Evolutionary conservation across 2,113 vertebrate species (phyloP), one percentile per base, ranked within the genome.

Genomic region (Dendropsophus ebraccatus): DNA sequence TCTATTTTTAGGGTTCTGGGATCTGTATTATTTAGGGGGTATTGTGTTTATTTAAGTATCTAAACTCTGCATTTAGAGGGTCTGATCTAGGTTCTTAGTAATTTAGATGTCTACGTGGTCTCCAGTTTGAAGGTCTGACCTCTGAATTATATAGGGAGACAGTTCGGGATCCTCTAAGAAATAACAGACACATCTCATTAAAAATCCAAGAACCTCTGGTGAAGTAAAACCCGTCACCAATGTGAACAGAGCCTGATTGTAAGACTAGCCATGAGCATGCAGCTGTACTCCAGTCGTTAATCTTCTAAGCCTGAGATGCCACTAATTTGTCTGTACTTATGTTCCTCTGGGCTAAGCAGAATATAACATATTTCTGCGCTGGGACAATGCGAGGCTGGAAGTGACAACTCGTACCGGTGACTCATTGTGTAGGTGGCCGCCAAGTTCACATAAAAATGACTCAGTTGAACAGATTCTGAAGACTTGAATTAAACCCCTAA

Each of bases 381-480:
- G 73, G 73, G 73, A 76, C 73, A 76, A 76, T 52, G 41, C 45
- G 30, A 45, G 56, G 78, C 78, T 62, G 78, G 37, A 62, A 47
- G 82, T 78, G 37, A 10, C 14, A 87, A 81, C 58, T 0, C 32
- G 45, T 50, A 81, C 3, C 37, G 52, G 69, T 87, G 78, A 87
- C 52, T 87, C 85, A 87, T 5, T 74, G 85, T 74, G 85, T 81
- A 79, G 85, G 85, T 21, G 60, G 56, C 30, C 70, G 9, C 37
- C 78, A 74, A 87, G 52, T 74, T 45, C 41, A 69, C 65, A 47
- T 1, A 60, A 54, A 69, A 23, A 74, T 86, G 67, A 87, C 67
- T 81, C 77, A 74, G 19, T 35, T 56, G 10, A n/a, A 60, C 60
- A 80, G 13, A 67, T 28, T 80, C 54, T 45, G 49, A 19, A 73